Evolutionary conservation across 2,113 vertebrate genomes (phyloP).

Genomic region (Hippolais icterina): DNA sequence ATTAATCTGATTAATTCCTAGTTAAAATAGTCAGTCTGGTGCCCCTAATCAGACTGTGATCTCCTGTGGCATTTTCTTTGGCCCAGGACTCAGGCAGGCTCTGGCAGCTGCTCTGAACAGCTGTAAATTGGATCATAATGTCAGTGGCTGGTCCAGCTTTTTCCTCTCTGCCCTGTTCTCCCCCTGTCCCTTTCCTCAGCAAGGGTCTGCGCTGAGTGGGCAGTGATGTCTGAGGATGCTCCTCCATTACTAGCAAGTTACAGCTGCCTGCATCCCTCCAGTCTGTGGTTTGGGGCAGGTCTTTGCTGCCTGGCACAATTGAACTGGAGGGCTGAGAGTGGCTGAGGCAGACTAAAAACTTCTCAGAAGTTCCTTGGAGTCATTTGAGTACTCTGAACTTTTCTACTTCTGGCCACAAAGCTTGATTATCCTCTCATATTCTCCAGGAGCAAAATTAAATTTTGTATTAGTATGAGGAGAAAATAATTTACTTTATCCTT

Average conservation of each 20-base stretch:
- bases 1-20: background rate
- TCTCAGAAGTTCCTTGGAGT: background rate
- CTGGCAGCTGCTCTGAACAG: background rate
- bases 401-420: background rate
- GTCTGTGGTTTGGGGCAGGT: rapidly evolving
- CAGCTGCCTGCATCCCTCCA: background rate
- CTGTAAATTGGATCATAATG: background rate
- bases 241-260: background rate
- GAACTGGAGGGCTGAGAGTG: background rate
- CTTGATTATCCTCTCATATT: background rate
- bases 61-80: background rate
- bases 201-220: background rate
- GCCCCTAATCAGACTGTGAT: background rate
- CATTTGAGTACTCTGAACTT: background rate
- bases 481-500: constrained; percentile 2
- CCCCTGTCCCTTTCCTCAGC: rapidly evolving
- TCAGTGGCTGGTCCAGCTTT: background rate
- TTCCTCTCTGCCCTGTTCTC: background rate
- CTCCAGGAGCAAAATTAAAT: background rate
- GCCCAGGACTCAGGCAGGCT: background rate
- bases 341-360: background rate
- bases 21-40: background rate
- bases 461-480: background rate
- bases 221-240: background rate
- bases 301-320: background rate